phyloP scores from a whole-genome alignment of 2,888 invertebrate genomes.

The Pinctada fucata region DNA sequence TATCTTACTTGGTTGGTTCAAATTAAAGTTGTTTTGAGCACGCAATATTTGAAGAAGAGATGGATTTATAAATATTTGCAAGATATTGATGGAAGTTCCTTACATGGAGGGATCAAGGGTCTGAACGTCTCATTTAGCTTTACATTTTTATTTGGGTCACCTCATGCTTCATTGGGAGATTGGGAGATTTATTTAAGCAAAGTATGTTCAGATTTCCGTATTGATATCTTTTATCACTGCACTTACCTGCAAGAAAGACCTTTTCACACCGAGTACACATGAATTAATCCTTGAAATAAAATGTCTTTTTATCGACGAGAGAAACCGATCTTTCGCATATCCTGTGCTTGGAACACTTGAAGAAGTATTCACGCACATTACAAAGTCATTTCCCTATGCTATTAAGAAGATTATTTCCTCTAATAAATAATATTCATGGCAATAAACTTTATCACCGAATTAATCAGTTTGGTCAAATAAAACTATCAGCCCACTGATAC shows the following conservation, averaged over 20 bases:
- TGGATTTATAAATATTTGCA: constrained; percentile 4
- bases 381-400: not conserved
- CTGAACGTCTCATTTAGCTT: not conserved
- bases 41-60: constrained; percentile 2
- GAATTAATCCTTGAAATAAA: constrained; percentile 3
- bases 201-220: not conserved
- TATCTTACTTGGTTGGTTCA: not conserved
- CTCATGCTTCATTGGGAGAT: not conserved
- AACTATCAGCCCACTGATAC: not conserved
- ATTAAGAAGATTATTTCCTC: not conserved
- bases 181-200: not conserved
- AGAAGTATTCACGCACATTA: constrained; percentile 3
- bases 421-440: constrained; percentile 1
- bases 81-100: constrained; percentile 3
- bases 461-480: constrained; percentile 4
- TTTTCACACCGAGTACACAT: not conserved
- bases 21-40: constrained; percentile 4
- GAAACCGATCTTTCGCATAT: not conserved
- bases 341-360: not conserved
- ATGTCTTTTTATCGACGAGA: not conserved
- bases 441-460: constrained; percentile 1
- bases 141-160: not conserved
- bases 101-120: not conserved
- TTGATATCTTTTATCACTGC: constrained; percentile 1
- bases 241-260: constrained; percentile 2